Conservation (phyloP, 1,140 invertebrate genomes). For the Littorina saxatilis region DNA sequence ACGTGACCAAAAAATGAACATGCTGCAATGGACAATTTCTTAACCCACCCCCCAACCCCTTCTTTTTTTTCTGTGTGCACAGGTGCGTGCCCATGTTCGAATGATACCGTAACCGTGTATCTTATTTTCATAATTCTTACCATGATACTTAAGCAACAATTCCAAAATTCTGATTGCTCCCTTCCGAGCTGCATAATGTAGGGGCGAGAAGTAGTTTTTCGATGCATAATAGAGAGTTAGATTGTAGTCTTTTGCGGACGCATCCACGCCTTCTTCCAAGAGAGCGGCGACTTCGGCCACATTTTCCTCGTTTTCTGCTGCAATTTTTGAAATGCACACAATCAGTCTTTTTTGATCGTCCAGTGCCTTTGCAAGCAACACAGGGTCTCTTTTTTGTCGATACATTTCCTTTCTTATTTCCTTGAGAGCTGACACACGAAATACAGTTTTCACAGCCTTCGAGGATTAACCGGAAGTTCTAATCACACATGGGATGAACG, state of each 20-base stretch:
- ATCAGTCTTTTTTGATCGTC: background rate
- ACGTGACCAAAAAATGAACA: no score
- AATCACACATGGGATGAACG: no score
- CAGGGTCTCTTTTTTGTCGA: background rate
- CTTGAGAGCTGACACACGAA: no score
- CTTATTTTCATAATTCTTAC: no score
- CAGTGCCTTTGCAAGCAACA: background rate
- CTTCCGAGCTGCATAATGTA: conserved; percentile 4
- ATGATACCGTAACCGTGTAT: no score
- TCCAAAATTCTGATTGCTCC: background rate
- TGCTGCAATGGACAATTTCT: no score
- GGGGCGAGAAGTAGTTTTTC: background rate
- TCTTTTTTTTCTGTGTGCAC: no score
- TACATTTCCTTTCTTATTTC: no score
- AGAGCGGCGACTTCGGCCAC: background rate
- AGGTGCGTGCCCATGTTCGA: no score
- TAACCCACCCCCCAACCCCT: no score
- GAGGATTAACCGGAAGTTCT: no score
- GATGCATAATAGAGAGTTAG: background rate
- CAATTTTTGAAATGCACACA: background rate
- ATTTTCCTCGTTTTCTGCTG: background rate
- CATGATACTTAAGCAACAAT: background rate
- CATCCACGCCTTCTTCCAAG: background rate
- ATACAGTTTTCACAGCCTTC: no score
- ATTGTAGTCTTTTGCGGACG: background rate